Evolutionary conservation across 2,797 vertebrate species (phyloP), one percentile per base, ranked within the genome.

Genomic region (Neosalanx taihuensis): DNA sequence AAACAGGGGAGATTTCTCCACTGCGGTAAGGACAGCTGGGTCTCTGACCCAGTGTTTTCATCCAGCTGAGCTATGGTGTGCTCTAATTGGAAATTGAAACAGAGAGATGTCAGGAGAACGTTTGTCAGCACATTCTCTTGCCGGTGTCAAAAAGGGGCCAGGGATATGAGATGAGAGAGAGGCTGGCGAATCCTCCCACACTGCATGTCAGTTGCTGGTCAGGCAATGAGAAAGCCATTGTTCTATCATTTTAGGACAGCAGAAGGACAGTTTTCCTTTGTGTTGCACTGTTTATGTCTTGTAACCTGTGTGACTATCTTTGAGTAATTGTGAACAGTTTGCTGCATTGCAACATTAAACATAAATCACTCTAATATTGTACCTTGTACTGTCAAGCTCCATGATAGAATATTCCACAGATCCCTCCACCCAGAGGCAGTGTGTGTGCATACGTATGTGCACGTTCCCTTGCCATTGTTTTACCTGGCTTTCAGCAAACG

Each of bases 11-110:
- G 49, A 12, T 46, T 4, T 68, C 63, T 58, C 63, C 41, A 74
- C 46, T 53, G 53, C 6, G n/a, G 62, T 20, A 0, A 57, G 59
- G 68, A 59, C 33, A 57, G 70, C 69, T 70, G 18, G 58, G n/a
- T 67, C 18, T 20, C 51, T 31, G 57, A n/a, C 63, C 69, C 6
- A 0, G 37, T 71, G 63, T 64, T 74, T 76, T 71, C 56, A 73
- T 62, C 46, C 61, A 53, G 67, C 73, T 82, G 64, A 82, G 63
- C 69, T 59, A 58, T 74, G 51, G 73, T 67, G 69, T 64, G 46
- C 58, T 59, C 60, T 77, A 82, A 83, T 72, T 86, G 78, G 41
- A 79, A 60, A 79, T 31, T 71, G 69, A 75, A 77, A 71, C 35
- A 63, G 65, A 37, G 35, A 73, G 30, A 29, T 70, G 53, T 75